A percentile compares a stretch with the other conserved stretches of the same genome.
Conservation (phyloP, 2,113 vertebrate species). For the Gila orcuttii region DNA sequence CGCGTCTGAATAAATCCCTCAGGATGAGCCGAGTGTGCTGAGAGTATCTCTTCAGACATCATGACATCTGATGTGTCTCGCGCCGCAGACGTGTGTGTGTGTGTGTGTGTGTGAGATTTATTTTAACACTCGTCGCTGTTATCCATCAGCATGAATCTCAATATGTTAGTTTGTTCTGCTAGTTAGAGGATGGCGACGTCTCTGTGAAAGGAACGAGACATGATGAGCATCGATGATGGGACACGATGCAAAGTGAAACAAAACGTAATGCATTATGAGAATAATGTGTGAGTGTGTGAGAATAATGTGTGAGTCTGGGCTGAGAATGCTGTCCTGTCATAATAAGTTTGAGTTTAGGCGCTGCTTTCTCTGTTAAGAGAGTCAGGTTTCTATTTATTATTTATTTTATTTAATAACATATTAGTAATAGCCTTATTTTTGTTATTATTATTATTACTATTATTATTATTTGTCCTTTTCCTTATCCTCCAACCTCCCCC, state of each 20-base stretch:
- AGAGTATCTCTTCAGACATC: conserved; percentile 6
- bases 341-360: too few relatives aligned
- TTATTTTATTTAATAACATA: too few relatives aligned
- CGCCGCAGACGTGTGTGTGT: too few relatives aligned
- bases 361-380: too few relatives aligned
- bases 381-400: too few relatives aligned
- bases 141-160: background rate
- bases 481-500: too few relatives aligned
- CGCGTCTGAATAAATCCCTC: conserved; percentile 5
- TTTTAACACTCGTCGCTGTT: background rate
- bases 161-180: background rate
- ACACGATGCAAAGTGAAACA: background rate
- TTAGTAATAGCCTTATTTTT: too few relatives aligned
- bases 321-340: background rate
- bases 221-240: background rate
- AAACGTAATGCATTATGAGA: background rate
- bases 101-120: background rate
- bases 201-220: background rate
- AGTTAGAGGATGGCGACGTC: background rate
- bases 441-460: too few relatives aligned
- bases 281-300: background rate
- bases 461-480: too few relatives aligned
- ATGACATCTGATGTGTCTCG: background rate
- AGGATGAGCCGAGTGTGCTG: background rate
- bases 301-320: too few relatives aligned